Evolutionary conservation across 2,797 vertebrate species (phyloP), one percentile per base, ranked within the genome.

Genomic region (Agapornis canus): DNA sequence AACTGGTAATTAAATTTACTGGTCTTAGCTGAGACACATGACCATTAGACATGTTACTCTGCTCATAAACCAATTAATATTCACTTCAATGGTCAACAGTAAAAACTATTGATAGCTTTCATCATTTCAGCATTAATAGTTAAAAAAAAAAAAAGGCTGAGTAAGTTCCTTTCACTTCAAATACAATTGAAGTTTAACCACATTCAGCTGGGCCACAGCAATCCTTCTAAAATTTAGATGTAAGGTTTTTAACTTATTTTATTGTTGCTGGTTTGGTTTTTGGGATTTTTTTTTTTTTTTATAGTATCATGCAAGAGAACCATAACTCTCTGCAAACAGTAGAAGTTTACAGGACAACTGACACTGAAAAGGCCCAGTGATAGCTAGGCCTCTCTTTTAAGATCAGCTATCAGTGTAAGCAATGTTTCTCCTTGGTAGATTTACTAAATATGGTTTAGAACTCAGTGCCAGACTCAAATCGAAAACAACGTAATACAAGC

Each of bases 1-100:
- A 79, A 76, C 23, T 18, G 11, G 45, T 59, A 86, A 86, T 84
- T 70, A 86, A 86, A 86, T 70, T 23, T 45, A 39, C 16, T 59
- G n/a, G 51, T 60, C 70, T 72, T 66, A 48, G 32, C 0, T 0
- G 39, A 13, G 27, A 51, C 47, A 45, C 11, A 9, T 51, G n/a
- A 49, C 18, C 71, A 71, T 47, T 52, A 78, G 47, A 42, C 27
- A 42, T 32, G 54, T 51, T 73, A 61, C 10, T 69, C 22, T 83
- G 35, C 16, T 82, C 70, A 51, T 70, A 95, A 89, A 91, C 45
- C 70, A 29, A 54, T 90, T 92, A 85, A 90, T 85, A 92, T 26
- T 85, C 85, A 95, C 66, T 95, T 64, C 31, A 82, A 63, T 2
- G 7, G 59, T 61, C 63, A 94, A 79, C 69, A 89, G 15, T 56